These are phyloP conservation scores for Nylanderia fulva DNA, from an alignment of 1,140 invertebrate genomes.

Conservation along the genomic window DNA sequence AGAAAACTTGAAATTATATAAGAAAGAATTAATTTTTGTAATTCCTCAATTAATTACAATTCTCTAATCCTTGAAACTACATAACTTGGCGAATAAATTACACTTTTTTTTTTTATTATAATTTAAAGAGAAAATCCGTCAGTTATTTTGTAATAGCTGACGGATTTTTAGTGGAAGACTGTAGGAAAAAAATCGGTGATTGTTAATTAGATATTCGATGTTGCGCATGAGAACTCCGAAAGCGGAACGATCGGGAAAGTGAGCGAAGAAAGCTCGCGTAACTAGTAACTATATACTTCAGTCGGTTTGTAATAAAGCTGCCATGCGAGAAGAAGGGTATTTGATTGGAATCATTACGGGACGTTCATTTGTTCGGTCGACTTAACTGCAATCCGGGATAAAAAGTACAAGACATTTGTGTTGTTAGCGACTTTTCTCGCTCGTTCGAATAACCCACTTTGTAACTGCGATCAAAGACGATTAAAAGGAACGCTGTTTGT, in stretches of 20 bases:
- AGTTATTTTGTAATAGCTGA: not conserved
- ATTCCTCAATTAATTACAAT: not conserved
- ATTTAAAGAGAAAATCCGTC: not conserved
- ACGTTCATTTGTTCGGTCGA: conserved; percentile 17
- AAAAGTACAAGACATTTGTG: conserved; percentile 3
- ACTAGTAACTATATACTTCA: not conserved
- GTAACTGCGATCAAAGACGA: conserved; percentile 12
- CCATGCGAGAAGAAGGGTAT: not conserved
- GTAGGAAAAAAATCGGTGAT: conserved; percentile 22
- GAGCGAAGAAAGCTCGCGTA: conserved; percentile 34
- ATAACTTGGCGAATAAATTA: not conserved
- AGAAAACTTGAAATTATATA: not conserved
- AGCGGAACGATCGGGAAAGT: conserved; percentile 49
- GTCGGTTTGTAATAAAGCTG: conserved; percentile 33
- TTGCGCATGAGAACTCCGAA: conserved; percentile 16
- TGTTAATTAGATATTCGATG: conserved; percentile 25
- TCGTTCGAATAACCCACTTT: conserved; percentile 33
- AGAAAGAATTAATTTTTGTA: not conserved
- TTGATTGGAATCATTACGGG: conserved; percentile 30
- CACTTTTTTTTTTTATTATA: not conserved
- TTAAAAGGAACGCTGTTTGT: conserved; percentile 9
- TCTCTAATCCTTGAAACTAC: not conserved
- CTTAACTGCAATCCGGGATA: not conserved
- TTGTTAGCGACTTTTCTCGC: conserved; percentile 12
- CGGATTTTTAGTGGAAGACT: not conserved